Evolutionary conservation across 1,140 invertebrate genomes (phyloP), one percentile per base, ranked within the genome.

Genomic region (Leptopilina clavipes): DNA sequence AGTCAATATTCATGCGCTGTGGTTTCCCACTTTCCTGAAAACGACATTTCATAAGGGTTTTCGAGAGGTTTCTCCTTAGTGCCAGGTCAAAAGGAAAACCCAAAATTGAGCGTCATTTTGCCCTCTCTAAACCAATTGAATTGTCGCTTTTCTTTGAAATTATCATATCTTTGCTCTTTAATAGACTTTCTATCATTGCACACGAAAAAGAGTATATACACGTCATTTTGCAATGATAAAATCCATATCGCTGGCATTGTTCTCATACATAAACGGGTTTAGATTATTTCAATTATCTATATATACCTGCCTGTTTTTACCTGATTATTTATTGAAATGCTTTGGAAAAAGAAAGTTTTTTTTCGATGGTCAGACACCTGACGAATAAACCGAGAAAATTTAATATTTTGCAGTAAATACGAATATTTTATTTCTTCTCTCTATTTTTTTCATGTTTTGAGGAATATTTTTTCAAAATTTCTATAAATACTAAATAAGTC

Each of bases 21-120:
- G 18, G 12, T 52, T 48, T 72, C 71, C 43, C 19, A 48, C 48
- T 72, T 72, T 48, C 44, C 14, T 72, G 43, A 48, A 72, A 72
- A 72, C 48, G 40, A 71, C 40, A 40, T 71, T 43, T 71, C 12
- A 11, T n/a, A 17, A 45, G 14, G 48, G 48, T 43, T 52, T 31
- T 72, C 43, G 12, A 48, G 71, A 72, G 11, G 14, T 59, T 52
- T 56, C 37, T 25, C 11, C 56, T 12, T 73, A n/a, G 1, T 40
- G 17, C n/a, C 22, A 12, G n/a, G 71, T 19, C n/a, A 17, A 12
- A 72, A 73, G 18, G 70, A 14, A 19, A 18, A 48, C 43, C 43
- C 70, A 40, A 8, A 17, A n/a, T 22, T 14, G 18, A 43, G 48
- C 72, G 44, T 7, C 22, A 1, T 8, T 11, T 48, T 25, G 10